Base-by-base conservation (phyloP, 1,140 invertebrate species). In the Drosophila sulfurigaster region DNA sequence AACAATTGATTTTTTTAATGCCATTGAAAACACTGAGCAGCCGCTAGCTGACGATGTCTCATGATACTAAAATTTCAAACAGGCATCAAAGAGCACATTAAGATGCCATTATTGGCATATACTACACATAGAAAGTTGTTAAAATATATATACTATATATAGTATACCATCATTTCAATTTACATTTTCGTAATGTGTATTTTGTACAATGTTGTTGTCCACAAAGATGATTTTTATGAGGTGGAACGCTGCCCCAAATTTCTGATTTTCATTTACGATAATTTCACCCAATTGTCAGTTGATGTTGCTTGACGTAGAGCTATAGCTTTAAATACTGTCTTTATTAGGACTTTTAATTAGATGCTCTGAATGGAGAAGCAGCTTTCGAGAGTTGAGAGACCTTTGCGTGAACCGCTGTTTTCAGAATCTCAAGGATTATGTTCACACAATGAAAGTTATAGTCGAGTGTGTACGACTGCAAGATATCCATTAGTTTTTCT, bases 1-100 rank as follows among this genome's bases (percentile, higher is more conserved):
- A 89, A 88, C 83, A 89, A 68, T 76, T 16, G 64, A 49, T 62
- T 81, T 81, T 81, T 87, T 87, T 72, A 82, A 79, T 88, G 72
- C 72, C 66, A 62, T 74, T 35, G 30, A 66, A 79, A 87, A 86
- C 82, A 88, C 63, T 79, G 68, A 76, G 56, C 73, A 71, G 72
- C 62, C 59, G 35, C 52, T 46, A 52, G n/a, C 72, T 60, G 66
- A 65, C 73, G 60, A 66, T 46, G 54, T 49, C 62, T 81, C 57
- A 64, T 64, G 75, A 49, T 65, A 72, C 71, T 67, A 65, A 73
- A 73, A 82, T 63, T 30, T 41, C n/a, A 60, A 67, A 62, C 67
- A 38, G 11, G 49, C 72, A 72, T 65, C 43, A 41, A 69, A 69
- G 13, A 60, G 51, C 41, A 72, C 74, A 83, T 86, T 78, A 81